Evolutionary conservation across 2,888 invertebrate species (phyloP).

Genomic region (Acrobasis repandana): DNA sequence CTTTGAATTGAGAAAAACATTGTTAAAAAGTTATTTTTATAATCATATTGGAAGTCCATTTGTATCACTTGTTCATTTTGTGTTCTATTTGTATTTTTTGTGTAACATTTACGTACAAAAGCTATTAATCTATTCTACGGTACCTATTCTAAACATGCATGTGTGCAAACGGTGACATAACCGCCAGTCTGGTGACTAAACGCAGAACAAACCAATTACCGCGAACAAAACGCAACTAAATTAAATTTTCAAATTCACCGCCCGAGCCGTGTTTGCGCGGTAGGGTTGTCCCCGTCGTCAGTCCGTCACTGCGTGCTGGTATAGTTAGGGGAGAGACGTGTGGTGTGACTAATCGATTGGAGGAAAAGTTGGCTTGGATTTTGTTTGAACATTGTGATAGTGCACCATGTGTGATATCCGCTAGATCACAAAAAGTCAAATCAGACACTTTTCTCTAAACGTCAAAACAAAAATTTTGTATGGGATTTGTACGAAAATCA

Average conservation of each 20-base stretch:
- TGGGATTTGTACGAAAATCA: no score
- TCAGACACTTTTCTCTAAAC: no score
- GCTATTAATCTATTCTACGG: not conserved
- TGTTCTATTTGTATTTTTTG: not conserved
- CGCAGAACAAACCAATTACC: constrained; percentile 78
- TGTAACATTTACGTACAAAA: not conserved
- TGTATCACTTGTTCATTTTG: no score
- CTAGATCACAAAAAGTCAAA: no score
- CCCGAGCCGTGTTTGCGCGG: constrained; percentile 45
- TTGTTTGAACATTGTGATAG: no score
- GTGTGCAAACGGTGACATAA: not conserved
- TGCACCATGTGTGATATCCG: no score
- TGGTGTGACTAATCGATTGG: not conserved
- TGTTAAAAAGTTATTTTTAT: no score
- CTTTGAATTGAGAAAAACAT: no score
- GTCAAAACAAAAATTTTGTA: no score
- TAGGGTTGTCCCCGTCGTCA: constrained; percentile 48
- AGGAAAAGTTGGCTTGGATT: not conserved
- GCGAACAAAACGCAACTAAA: constrained; percentile 74
- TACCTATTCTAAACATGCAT: not conserved
- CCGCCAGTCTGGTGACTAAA: constrained; percentile 47
- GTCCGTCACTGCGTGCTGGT: not conserved
- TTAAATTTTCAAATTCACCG: constrained; percentile 77
- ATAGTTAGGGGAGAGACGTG: not conserved
- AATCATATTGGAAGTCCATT: no score